Percentiles rank a stretch among this genome's conserved stretches.
Conservation (phyloP, 2,888 invertebrate genomes). For the Allygus modestus region DNA sequence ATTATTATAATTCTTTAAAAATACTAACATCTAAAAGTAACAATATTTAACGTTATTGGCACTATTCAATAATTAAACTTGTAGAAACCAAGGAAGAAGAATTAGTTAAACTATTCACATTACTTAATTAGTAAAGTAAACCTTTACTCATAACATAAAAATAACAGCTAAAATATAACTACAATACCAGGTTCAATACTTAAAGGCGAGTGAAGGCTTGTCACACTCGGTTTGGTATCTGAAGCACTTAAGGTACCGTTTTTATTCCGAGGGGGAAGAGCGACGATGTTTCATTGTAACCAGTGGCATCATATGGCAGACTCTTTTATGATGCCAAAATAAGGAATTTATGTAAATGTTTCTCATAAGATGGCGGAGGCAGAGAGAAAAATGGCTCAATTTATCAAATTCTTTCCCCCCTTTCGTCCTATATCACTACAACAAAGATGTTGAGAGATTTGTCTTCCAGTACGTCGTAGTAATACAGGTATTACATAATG, state of each 20-base stretch:
- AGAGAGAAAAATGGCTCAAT: constrained; percentile 35
- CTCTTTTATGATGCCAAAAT: constrained; percentile 41
- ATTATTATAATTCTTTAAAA: no score
- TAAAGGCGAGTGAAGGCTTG: no score
- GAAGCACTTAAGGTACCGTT: not conserved
- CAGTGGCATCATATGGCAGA: constrained; percentile 39
- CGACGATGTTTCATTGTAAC: constrained; percentile 31
- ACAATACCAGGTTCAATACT: no score
- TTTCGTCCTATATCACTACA: constrained; percentile 5
- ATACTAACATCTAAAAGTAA: no score
- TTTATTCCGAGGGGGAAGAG: not conserved
- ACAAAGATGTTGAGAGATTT: not conserved
- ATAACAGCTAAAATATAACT: no score
- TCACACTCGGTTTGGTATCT: not conserved
- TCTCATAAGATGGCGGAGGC: constrained; percentile 22
- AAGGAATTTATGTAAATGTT: constrained; percentile 46
- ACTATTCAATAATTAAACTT: no score
- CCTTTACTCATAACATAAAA: no score
- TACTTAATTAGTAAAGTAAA: no score
- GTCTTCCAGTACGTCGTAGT: not conserved
- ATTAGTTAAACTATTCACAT: no score
- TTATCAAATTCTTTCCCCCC: constrained; percentile 32
- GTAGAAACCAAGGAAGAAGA: no score
- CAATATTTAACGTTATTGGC: no score
- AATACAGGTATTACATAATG: not conserved